Base-by-base conservation (phyloP, 2,888 invertebrate genomes). In the Euproctis similis region DNA sequence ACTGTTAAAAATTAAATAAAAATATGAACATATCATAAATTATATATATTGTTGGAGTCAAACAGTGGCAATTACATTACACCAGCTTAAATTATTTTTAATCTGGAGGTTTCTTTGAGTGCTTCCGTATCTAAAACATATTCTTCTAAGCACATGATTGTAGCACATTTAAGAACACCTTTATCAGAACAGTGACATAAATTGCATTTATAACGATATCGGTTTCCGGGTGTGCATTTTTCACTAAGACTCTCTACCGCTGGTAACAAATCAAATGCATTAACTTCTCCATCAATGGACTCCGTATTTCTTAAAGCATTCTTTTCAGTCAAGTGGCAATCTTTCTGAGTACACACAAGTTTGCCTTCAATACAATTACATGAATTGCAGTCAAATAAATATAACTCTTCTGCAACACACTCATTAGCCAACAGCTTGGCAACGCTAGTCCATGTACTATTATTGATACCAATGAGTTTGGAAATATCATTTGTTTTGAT, bases 151-250 rank as follows among this genome's bases (percentile, higher is more conserved):
- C 74, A 74, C 3, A 66, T 32, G 69, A 68, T 69, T 0, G 56
- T 59, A 0, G 67, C 67, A 26, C 74, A 74, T 1, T 46, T 31
- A 2, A 60, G 40, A 2, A 31, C 14, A 0, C 45, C 46, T 4
- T 45, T 39, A 0, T 26, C 10, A 3, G 51, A 46, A 37, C 73
- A 74, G 2, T 50, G 18, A 26, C 74, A 74, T 0, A 54, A 53
- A 21, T 74, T 74, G 30, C 74, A 73, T 27, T 52, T 46, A 2
- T 46, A 46, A 23, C 56, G 53, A 37, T 73, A 74, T 14, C 42
- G 51, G n/a, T 33, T 29, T 8, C 60, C 62, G 0, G 70, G 64
- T 3, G 14, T 20, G 28, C 74, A 75, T 1, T 9, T 18, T 1
- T 47, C 36, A 0, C 40, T 26, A 1, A 36, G 34, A 31, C 27